These are phyloP conservation scores for Euborellia annulipes DNA, from an alignment of 1,140 invertebrate species.

Conservation along the genomic window DNA sequence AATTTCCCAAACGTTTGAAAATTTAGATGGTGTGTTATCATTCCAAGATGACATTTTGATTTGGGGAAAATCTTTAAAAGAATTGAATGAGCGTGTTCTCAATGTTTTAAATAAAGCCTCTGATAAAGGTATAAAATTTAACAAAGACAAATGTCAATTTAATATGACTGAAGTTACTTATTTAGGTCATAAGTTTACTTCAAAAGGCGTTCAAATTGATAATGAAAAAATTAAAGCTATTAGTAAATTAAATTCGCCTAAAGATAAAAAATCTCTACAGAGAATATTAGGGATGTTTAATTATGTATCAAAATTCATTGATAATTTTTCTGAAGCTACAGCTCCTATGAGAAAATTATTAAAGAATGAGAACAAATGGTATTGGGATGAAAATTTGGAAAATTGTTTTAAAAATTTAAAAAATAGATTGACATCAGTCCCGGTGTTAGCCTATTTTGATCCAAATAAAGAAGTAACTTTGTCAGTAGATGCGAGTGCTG, in stretches of 20 bases:
- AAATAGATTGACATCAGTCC: constrained; percentile 13
- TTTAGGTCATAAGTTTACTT: not conserved
- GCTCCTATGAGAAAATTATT: constrained; percentile 17
- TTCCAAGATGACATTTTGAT: not conserved
- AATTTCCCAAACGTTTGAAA: constrained; percentile 1
- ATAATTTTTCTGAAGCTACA: constrained; percentile 17
- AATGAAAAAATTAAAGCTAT: not conserved
- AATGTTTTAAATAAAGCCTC: not conserved
- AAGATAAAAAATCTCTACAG: not conserved
- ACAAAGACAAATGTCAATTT: constrained; percentile 4
- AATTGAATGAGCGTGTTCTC: not conserved
- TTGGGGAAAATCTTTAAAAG: not conserved
- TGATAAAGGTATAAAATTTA: not conserved
- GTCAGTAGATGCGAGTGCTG: constrained; percentile 8
- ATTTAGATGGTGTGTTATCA: not conserved
- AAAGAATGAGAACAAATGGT: constrained; percentile 17
- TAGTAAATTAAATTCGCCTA: not conserved
- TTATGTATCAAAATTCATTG: constrained; percentile 26
- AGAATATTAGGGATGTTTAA: constrained; percentile 24
- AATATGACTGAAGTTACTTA: not conserved
- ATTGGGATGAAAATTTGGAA: constrained; percentile 18
- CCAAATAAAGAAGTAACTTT: constrained; percentile 7
- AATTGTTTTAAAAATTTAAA: too few species aligned
- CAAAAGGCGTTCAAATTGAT: constrained; percentile 2
- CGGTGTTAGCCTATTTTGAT: constrained; percentile 20